Evolutionary conservation across 2,888 invertebrate species (phyloP).

Genomic region (Sialis lutaria): DNA sequence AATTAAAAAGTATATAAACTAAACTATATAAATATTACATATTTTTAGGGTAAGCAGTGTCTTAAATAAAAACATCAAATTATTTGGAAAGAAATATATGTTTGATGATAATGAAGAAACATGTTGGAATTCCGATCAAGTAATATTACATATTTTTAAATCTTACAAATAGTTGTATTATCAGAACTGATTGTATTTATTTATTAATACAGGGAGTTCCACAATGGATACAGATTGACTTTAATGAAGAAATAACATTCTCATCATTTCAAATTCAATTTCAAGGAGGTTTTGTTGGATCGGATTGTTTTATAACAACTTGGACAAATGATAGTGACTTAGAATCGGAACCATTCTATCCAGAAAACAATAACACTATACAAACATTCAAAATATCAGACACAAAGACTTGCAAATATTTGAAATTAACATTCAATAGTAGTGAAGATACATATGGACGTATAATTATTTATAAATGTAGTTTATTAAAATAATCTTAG

Average conservation of each 20-base stretch:
- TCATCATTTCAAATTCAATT: neutral
- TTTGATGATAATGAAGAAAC: neutral
- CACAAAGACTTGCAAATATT: neutral
- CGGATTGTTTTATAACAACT: neutral
- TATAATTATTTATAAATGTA: neutral
- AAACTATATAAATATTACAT: neutral
- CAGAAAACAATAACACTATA: neutral
- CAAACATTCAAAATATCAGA: neutral
- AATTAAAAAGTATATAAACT: neutral
- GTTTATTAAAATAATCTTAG: neutral
- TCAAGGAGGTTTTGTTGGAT: conserved; percentile 1
- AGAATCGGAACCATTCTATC: neutral
- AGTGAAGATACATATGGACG: conserved; percentile 1
- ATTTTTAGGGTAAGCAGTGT: conserved; percentile 1
- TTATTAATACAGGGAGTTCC: neutral
- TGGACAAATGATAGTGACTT: neutral
- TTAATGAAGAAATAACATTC: neutral
- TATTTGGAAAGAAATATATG: conserved; percentile 1
- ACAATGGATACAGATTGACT: neutral
- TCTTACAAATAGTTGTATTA: neutral
- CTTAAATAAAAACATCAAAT: neutral
- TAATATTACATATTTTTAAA: neutral
- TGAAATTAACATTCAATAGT: neutral
- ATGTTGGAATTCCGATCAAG: conserved; percentile 2
- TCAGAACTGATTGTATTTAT: neutral